phyloP scores from a whole-genome alignment of 2,113 vertebrate species.

The Gymnogyps californianus region DNA sequence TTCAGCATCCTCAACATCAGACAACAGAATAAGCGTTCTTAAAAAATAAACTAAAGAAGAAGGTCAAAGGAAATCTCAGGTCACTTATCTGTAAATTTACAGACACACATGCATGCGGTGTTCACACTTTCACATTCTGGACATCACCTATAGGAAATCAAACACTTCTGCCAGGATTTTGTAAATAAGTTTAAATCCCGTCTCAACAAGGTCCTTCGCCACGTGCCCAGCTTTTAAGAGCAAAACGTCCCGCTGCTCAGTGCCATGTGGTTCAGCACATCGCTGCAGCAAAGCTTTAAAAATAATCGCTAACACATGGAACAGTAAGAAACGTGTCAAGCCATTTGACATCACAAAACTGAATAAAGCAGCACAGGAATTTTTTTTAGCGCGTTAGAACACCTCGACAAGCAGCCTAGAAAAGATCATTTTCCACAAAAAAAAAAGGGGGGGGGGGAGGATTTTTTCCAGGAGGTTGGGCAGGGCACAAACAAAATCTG shows the following conservation, averaged over 20 bases:
- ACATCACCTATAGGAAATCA: background rate
- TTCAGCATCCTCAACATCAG: background rate
- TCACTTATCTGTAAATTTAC: background rate
- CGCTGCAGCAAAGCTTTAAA: background rate
- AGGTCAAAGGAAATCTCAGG: background rate
- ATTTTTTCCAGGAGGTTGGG: background rate
- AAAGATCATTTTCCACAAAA: background rate
- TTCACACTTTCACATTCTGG: background rate
- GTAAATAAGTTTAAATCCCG: background rate
- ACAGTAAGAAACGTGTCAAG: background rate
- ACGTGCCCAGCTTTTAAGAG: background rate
- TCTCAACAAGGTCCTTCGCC: background rate
- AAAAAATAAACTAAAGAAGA: background rate
- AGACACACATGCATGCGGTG: rapidly evolving
- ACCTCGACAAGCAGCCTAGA: background rate
- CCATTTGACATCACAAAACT: background rate
- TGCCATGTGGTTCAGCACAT: background rate
- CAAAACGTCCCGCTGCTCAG: rapidly evolving
- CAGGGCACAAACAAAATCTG: background rate
- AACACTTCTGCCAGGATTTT: background rate
- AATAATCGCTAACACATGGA: slow-evolving; percentile 24
- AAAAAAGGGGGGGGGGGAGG: too few relatives aligned
- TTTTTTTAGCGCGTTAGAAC: background rate
- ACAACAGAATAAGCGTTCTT: background rate
- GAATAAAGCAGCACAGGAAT: background rate